Percentiles rank a stretch among this genome's conserved stretches.
These are phyloP conservation scores for Zootoca vivipara DNA, from an alignment of 2,113 vertebrate genomes.

Conservation along the genomic window DNA sequence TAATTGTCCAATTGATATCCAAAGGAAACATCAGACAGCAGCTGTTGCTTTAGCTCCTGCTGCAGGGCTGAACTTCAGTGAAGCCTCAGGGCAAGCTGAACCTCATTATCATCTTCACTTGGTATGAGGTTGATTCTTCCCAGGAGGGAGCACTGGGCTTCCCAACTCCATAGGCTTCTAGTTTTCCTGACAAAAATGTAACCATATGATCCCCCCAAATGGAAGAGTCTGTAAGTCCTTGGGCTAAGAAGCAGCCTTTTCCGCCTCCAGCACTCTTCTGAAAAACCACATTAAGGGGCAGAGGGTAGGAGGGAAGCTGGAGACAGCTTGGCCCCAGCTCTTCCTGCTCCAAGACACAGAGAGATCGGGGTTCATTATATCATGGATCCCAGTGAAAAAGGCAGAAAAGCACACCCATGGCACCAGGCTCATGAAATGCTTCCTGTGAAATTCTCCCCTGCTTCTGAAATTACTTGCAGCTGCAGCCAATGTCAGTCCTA, in stretches of 20 bases:
- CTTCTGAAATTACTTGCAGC: background rate
- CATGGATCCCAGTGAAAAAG: background rate
- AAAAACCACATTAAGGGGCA: background rate
- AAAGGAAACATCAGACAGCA: background rate
- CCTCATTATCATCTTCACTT: background rate
- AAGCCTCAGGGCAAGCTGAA: background rate
- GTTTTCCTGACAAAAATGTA: background rate
- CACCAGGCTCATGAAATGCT: background rate
- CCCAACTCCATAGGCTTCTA: background rate
- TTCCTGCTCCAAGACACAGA: background rate
- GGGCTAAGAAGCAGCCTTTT: background rate
- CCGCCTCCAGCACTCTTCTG: background rate
- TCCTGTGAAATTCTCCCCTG: background rate
- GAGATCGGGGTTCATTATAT: background rate
- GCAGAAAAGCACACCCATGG: background rate
- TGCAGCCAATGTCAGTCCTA: too few relatives aligned
- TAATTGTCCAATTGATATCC: background rate
- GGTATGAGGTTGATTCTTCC: background rate
- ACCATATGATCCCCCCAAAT: background rate
- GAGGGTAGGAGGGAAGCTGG: background rate
- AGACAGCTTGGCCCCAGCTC: background rate
- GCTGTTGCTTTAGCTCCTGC: background rate
- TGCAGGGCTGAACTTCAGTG: background rate
- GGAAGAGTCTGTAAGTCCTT: background rate
- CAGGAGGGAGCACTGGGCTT: background rate